phyloP scores from a whole-genome alignment of 2,113 vertebrate species.

The Callaeas wilsoni region DNA sequence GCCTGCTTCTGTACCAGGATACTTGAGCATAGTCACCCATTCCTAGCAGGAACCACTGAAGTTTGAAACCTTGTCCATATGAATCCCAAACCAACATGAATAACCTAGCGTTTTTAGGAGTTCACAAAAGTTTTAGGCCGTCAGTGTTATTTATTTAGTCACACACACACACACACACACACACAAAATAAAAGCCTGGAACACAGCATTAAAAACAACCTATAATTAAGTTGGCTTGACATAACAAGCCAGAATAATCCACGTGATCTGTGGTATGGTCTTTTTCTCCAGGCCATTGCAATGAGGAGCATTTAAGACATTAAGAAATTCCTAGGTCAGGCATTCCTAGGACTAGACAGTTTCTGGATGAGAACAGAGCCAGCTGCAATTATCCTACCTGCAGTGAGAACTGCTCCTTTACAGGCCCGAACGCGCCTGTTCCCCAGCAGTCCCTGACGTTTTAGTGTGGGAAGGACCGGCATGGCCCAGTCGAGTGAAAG shows the following conservation, averaged over 20 bases:
- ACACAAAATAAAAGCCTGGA: neutral
- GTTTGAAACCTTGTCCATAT: neutral
- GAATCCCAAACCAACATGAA: neutral
- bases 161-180: neutral
- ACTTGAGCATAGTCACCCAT: neutral
- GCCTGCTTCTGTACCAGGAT: neutral
- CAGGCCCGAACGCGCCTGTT: neutral
- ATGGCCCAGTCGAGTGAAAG: neutral
- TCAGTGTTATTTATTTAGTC: neutral
- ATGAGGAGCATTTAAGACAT: neutral
- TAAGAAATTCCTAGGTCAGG: neutral
- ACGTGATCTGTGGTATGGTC: accelerated
- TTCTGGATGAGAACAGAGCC: neutral
- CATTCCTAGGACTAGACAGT: neutral
- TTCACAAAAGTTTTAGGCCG: neutral
- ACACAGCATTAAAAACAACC: neutral
- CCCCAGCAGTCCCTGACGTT: neutral
- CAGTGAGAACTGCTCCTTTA: neutral
- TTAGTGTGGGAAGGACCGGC: neutral
- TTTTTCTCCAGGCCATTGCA: neutral
- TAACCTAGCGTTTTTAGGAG: neutral
- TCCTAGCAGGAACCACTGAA: neutral
- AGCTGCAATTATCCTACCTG: neutral
- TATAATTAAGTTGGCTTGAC: neutral
- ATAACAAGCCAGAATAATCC: neutral